Evolutionary conservation across 2,113 vertebrate species (phyloP), one percentile per base, ranked within the genome.

Genomic region (Epinephelus lanceolatus): DNA sequence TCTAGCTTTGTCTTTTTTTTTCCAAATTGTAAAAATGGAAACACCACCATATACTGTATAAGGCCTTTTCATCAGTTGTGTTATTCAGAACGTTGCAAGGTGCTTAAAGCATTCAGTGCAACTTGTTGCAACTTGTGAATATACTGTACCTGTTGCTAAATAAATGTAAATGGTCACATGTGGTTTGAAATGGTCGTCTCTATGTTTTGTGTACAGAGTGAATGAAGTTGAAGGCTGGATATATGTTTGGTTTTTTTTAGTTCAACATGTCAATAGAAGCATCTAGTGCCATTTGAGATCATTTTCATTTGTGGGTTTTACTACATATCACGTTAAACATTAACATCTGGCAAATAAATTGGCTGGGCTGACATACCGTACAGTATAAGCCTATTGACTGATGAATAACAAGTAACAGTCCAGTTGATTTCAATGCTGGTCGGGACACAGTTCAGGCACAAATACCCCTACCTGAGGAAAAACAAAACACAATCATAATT

Each of bases 21-120:
- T 18, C 15, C 14, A 76, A 37, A 60, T 2, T 5, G n/a, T 47
- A 42, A 8, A 77, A 79, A 72, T 49, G 0, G 55, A 62, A 69
- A 15, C 45, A 68, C 7, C 17, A 27, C 1, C n/a, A 49, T 74
- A 13, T 8, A 33, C 27, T 56, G 27, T 37, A 25, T 8, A 83
- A 65, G 33, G 71, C 85, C 86, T 89, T 85, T 81, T 80, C 37
- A 70, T 72, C n/a, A 81, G 2, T 30, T 89, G 42, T 84, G 23
- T 78, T 71, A 37, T 49, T 83, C 23, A 57, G 52, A 12, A 59
- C 12, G 18, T 71, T 79, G 78, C 52, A 78, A 47, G 30, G 68
- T 85, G 56, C 76, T 69, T 40, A 37, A 56, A 71, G 49, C 55
- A 65, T 78, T 72, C 14, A 25, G 5, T 84, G 78, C 76, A 82